phyloP scores from a whole-genome alignment of 1,140 invertebrate genomes.

The Mamestra configurata region DNA sequence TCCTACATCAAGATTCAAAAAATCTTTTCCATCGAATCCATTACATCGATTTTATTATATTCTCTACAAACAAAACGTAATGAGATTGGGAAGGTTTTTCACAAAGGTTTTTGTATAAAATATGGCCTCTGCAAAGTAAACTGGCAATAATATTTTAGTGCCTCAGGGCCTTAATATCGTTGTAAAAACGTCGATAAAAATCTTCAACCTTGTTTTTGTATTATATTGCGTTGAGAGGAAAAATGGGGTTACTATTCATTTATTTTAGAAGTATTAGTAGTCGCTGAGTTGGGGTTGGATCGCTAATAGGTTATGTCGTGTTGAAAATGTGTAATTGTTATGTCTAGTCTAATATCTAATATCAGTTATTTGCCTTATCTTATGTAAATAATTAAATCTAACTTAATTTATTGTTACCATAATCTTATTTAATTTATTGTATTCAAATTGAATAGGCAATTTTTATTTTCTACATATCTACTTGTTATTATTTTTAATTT shows the following conservation, averaged over 20 bases:
- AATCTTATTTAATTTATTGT: no score
- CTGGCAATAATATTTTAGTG: slow-evolving; percentile 34
- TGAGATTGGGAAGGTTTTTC: not conserved
- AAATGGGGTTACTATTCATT: slow-evolving; percentile 8
- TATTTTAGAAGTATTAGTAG: not conserved
- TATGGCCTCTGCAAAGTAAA: slow-evolving; percentile 29
- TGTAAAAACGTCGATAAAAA: slow-evolving; percentile 41
- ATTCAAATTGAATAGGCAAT: no score
- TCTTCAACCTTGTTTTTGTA: slow-evolving; percentile 14
- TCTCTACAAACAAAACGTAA: slow-evolving; percentile 27
- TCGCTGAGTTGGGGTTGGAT: not conserved
- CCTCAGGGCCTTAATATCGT: slow-evolving; percentile 33
- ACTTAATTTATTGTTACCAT: no score
- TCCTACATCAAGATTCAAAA: not conserved
- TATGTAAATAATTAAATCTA: no score
- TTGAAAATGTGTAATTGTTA: not conserved
- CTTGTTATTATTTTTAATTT: no score
- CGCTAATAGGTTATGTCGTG: not conserved
- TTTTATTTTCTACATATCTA: no score
- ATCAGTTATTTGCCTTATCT: no score
- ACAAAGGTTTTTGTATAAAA: slow-evolving; percentile 28
- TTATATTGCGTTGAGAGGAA: slow-evolving; percentile 14
- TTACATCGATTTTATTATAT: slow-evolving; percentile 12
- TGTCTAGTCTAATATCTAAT: no score
- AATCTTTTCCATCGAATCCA: not conserved